Percentiles rank a stretch among this genome's conserved stretches.
Evolutionary conservation across 2,113 vertebrate genomes (phyloP).

Genomic region (Stictonetta naevosa): DNA sequence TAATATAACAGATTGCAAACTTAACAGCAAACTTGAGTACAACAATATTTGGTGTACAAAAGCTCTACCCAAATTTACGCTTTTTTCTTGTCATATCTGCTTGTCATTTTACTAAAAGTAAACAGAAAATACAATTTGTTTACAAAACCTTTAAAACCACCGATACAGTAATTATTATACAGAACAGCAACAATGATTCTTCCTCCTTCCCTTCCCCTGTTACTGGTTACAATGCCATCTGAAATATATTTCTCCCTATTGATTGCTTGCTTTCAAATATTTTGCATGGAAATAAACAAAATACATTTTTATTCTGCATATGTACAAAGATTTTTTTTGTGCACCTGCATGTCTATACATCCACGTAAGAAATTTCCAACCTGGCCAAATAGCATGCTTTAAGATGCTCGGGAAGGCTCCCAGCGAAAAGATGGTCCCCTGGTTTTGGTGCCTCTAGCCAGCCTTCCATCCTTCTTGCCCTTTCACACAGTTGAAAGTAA

Average conservation of each 20-base stretch:
- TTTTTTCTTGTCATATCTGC: neutral
- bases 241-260: neutral
- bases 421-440: neutral
- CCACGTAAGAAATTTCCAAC: neutral
- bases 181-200: conserved; percentile 5
- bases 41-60: neutral
- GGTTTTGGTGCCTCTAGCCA: neutral
- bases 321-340: neutral
- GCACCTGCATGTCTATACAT: neutral
- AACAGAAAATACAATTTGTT: conserved; percentile 24
- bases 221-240: neutral
- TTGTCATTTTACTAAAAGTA: conserved; percentile 31
- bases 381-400: neutral
- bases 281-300: neutral
- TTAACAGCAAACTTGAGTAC: neutral
- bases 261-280: neutral
- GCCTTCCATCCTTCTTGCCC: neutral
- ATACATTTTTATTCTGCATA: neutral
- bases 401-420: neutral
- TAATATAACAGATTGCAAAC: conserved; percentile 8
- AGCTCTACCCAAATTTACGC: neutral
- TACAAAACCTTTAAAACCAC: conserved; percentile 24
- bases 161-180: conserved; percentile 4
- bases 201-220: neutral
- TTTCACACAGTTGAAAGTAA: neutral